Evolutionary conservation across 2,113 vertebrate species (phyloP), one percentile per base, ranked within the genome.

Genomic region (Odobenus rosmarus): DNA sequence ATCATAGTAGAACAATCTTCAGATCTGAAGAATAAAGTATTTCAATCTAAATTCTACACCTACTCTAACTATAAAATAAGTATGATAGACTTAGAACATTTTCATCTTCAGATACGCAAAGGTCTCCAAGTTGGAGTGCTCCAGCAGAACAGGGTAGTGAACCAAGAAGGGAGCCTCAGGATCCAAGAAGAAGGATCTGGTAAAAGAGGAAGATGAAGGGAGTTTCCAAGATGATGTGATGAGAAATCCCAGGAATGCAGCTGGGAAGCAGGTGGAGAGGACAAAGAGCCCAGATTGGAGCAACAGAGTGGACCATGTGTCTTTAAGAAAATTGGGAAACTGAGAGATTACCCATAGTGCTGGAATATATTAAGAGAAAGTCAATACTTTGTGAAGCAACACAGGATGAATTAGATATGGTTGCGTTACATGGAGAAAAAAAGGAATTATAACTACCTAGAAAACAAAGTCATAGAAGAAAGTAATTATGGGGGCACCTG

Each of bases 381-480:
- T 49, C 19, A 62, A 72, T 1, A 4, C 12, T 59, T 88, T 28
- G 10, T 49, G 62, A 85, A 80, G 55, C 12, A 71, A 59, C 15
- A 51, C 2, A 33, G 46, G 55, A 64, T 64, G 53, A 86, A 46
- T 57, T 51, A 94, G 23, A 46, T 24, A 57, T 49, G 31, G 7
- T 6, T 6, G 81, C 64, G 7, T 6, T 6, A 86, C 64, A 81
- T 36, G 46, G 61, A 72, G 61, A 74, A 76, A 72, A 79, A 74
- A 76, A 42, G 7, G 13, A 87, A 86, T 28, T 59, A 19, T 57
- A 96, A 81, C 24, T 91, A 71, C 12, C 24, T 76, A 92, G 26
- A 74, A 55, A 80, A 84, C 55, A 94, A 84, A 97, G 55, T n/a
- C 79, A 21, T 11, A 46, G 28, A 84, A 88, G 39, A 77, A 83